A percentile compares a stretch with the other conserved stretches of the same genome.
phyloP scores from a whole-genome alignment of 2,113 vertebrate genomes.

The Prionailurus bengalensis region DNA sequence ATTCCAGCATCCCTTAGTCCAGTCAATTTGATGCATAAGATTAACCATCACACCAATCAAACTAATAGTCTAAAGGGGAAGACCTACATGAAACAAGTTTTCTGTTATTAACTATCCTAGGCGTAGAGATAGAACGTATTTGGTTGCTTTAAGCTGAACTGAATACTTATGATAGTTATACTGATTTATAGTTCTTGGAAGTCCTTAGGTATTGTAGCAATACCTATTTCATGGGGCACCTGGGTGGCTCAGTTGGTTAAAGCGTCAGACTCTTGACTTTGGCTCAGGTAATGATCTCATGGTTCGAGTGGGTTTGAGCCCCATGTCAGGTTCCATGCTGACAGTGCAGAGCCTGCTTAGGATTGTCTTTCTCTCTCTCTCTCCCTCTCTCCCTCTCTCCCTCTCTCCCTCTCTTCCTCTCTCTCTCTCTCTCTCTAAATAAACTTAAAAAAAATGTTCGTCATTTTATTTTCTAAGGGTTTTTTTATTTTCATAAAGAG shows the following conservation, averaged over 20 bases:
- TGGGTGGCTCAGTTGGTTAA: too few relatives aligned
- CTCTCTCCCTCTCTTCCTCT: too few relatives aligned
- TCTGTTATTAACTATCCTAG: background rate
- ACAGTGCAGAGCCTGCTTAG: too few relatives aligned
- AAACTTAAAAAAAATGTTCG: background rate
- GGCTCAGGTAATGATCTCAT: too few relatives aligned
- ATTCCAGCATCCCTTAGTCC: background rate
- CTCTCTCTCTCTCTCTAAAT: too few relatives aligned
- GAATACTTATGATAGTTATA: background rate
- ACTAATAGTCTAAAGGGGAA: background rate
- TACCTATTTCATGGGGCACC: background rate
- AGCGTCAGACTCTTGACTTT: too few relatives aligned
- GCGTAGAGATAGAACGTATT: background rate
- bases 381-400: too few relatives aligned
- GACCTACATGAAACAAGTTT: background rate
- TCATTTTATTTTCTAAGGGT: background rate
- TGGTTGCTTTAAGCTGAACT: slow-evolving; percentile 12
- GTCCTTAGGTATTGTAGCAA: background rate
- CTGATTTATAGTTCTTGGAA: background rate
- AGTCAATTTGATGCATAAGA: background rate
- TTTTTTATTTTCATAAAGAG: slow-evolving; percentile 4
- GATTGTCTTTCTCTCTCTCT: too few relatives aligned
- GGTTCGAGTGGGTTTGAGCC: too few relatives aligned
- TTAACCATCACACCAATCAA: background rate
- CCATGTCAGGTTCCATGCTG: too few relatives aligned